Conservation (phyloP, 2,888 invertebrate species). For the Dasysyrphus tricinctus region DNA sequence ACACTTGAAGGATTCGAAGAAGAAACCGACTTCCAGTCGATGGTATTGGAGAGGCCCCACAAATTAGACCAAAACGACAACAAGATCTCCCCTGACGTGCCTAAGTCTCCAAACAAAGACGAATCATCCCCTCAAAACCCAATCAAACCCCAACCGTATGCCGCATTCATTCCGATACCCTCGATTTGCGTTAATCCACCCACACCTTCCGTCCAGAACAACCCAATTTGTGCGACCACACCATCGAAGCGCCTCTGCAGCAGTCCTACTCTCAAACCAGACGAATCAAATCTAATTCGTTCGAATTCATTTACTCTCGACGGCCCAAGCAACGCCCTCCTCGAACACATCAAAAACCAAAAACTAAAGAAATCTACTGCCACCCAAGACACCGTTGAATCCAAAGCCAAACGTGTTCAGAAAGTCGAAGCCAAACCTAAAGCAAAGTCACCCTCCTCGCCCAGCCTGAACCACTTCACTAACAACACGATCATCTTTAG, state of each 20-base stretch:
- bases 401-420: slow-evolving; percentile 81
- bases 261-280: slow-evolving; percentile 78
- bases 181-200: slow-evolving; percentile 81
- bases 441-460: slow-evolving; percentile 53
- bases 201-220: slow-evolving; percentile 77
- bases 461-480: slow-evolving; percentile 51
- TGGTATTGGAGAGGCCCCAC: slow-evolving; percentile 52
- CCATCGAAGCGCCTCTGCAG: slow-evolving; percentile 79
- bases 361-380: slow-evolving; percentile 73
- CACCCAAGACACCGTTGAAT: slow-evolving; percentile 81
- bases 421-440: slow-evolving; percentile 77
- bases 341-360: slow-evolving; percentile 80
- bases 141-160: slow-evolving; percentile 62
- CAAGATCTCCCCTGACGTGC: slow-evolving; percentile 58
- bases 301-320: slow-evolving; percentile 92
- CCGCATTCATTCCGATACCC: slow-evolving; percentile 77
- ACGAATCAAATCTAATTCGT: slow-evolving; percentile 84
- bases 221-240: slow-evolving; percentile 59
- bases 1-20: slow-evolving; percentile 70
- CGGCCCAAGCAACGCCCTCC: slow-evolving; percentile 89
- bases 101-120: slow-evolving; percentile 51
- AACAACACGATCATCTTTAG: slow-evolving; percentile 61
- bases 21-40: slow-evolving; percentile 65
- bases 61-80: slow-evolving; percentile 66
- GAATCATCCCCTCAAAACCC: slow-evolving; percentile 45